Evolutionary conservation across 1,140 invertebrate species (phyloP), one percentile per base, ranked within the genome.

Genomic region (Bombyx mori): DNA sequence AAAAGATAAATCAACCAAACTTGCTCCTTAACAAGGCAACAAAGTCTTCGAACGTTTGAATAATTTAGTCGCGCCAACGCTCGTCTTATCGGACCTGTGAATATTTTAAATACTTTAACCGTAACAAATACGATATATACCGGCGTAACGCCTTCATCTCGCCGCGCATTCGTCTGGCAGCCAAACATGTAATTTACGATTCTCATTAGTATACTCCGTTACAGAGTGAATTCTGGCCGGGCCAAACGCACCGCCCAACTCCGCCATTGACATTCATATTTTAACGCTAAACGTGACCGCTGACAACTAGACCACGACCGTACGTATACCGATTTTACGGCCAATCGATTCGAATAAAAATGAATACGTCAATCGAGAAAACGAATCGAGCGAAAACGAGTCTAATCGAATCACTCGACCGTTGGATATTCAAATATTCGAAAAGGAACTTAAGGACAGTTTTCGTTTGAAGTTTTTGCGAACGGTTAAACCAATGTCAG

Each of bases 241-340:
- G 54, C 62, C 64, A 73, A 81, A 77, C 70, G 56, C 65, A 68
- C 80, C 77, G 73, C 69, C 70, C 53, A 68, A 75, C 75, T 69
- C 70, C 77, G 65, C 73, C 69, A 78, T 79, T 81, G 72, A 77
- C 77, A 79, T 85, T 79, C 75, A 77, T 85, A 82, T 82, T 79
- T 80, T 73, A 77, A 82, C 73, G 73, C 73, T 66, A 72, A 78
- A 77, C 68, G 69, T 73, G 75, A 77, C 76, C 73, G 68, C 65
- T 59, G 72, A 75, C 71, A 68, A 69, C 69, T 74, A 76, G 73
- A 76, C 71, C 67, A 66, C 70, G 66, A 74, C 66, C 63, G 69
- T 68, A 67, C 61, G 63, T 63, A 66, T 62, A 79, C 73, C 71
- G 79, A 86, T 86, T 86, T 86, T 77, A 82, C 80, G 77, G 77